Conservation (phyloP, 2,888 invertebrate species). For the Tachina lurida region DNA sequence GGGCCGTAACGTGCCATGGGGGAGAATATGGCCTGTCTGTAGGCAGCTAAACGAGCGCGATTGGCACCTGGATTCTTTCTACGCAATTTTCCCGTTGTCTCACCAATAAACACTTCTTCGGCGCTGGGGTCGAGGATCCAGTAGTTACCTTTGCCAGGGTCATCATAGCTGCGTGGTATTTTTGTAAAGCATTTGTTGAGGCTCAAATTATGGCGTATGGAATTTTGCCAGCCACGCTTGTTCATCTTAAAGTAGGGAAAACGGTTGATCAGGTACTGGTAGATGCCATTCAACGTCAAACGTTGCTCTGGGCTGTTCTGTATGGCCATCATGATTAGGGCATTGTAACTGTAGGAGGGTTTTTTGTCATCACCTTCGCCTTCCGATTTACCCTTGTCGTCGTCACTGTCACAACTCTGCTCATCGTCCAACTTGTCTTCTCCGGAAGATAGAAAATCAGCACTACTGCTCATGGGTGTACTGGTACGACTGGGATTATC, state of each 20-base stretch:
- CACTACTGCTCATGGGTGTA: constrained; percentile 81
- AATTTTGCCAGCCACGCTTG: constrained; percentile 99
- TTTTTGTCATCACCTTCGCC: constrained; percentile 87
- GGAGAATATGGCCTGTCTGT: constrained; percentile 86
- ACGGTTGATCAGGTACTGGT: constrained; percentile 98
- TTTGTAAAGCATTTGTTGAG: constrained; percentile 99
- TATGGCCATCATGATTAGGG: constrained; percentile 99
- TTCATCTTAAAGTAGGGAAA: constrained; percentile 99
- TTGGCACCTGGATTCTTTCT: constrained; percentile 95
- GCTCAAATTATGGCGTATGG: constrained; percentile 97
- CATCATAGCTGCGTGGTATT: constrained; percentile 98
- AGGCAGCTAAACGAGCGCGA: constrained; percentile 93
- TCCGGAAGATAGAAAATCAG: constrained; percentile 77
- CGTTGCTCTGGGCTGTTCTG: constrained; percentile 96
- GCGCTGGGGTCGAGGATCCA: constrained; percentile 99
- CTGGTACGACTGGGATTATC: constrained; percentile 80
- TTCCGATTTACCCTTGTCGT: constrained; percentile 70
- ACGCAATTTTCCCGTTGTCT: constrained; percentile 97
- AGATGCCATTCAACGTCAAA: constrained; percentile 97
- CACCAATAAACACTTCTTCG: constrained; percentile 99
- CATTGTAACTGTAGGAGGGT: constrained; percentile 99
- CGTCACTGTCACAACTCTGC: constrained; percentile 68
- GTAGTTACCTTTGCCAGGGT: constrained; percentile 99
- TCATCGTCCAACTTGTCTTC: constrained; percentile 74
- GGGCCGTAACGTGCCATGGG: constrained; percentile 78